A percentile compares a stretch with the other conserved stretches of the same genome.
Conservation (phyloP, 2,113 vertebrate genomes). For the Bos taurus region DNA sequence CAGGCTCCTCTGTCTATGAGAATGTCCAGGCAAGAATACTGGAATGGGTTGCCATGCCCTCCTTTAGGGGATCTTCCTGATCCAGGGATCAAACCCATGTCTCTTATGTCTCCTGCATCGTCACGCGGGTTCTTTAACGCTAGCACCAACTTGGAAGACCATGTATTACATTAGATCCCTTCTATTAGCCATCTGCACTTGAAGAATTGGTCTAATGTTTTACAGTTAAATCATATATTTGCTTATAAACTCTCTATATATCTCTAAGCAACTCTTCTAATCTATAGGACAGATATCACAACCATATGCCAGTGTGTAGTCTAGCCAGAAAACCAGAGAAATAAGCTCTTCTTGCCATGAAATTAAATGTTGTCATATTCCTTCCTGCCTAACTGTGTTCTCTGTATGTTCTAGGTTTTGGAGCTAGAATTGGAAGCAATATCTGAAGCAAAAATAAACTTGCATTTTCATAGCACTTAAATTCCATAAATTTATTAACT, state of each 20-base stretch:
- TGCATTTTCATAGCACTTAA: not conserved
- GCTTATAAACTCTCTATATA: not conserved
- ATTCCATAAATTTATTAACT: not conserved
- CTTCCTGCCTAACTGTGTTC: not conserved
- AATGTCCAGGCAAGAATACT: not conserved
- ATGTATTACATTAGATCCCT: not conserved
- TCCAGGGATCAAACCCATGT: not conserved
- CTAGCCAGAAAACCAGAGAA: not conserved
- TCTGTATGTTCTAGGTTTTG: not conserved
- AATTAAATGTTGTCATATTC: not conserved
- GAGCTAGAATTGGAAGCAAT: not conserved
- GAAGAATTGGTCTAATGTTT: not conserved
- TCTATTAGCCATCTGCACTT: not conserved
- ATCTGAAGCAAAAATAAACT: not conserved
- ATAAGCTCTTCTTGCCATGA: not conserved
- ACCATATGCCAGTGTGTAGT: not conserved
- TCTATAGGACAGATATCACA: not conserved
- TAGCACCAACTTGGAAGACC: not conserved
- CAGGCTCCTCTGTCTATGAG: not conserved
- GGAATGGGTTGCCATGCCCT: not conserved
- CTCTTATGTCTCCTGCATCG: not conserved
- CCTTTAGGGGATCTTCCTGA: not conserved
- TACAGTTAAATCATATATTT: not conserved
- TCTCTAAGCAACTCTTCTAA: not conserved
- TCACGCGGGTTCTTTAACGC: fast-evolving